Evolutionary conservation across 2,113 vertebrate species (phyloP), one percentile per base, ranked within the genome.

Genomic region (Girardinichthys multiradiatus): DNA sequence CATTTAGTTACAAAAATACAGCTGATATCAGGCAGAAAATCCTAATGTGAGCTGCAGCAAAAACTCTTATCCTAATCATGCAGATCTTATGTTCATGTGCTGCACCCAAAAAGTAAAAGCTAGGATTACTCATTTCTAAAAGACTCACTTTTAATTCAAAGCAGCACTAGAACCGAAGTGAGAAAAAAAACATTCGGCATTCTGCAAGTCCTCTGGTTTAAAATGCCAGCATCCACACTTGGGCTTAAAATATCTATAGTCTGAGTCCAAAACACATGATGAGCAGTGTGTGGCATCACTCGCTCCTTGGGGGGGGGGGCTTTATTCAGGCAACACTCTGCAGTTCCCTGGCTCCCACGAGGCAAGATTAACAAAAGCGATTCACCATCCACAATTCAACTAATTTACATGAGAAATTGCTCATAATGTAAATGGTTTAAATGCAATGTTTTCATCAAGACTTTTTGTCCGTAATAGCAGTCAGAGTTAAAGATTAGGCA

Each of bases 251-350:
- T 77, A 9, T 74, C 1, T 21, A 31, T 21, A 37, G 42, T 39
- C 27, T 80, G 65, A 68, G 64, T 37, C 30, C 64, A 62, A 45
- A 75, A 68, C 39, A 68, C 72, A 70, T 45, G 66, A 73, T 70
- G 57, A 81, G 70, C 70, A 39, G 27, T 15, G 9, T 39, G 57
- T 71, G 72, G 70, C 57, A 28, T 70, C 21, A 2, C 60, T 66
- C 64, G 48, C 76, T 68, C 58, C 35, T 31, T 63, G 48, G 62
- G 72, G 76, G 62, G 72, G 76, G 30, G 70, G 57, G 60, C 69
- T 66, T 81, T 66, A 68, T 51, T 76, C 65, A 70, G 81, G 54
- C 72, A 71, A 42, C 48, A 48, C 64, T 29, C 60, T 27, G 70
- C 42, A 57, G 28, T 28, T 62, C 58, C 15, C 39, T 15, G 48